Evolutionary conservation across 1,140 invertebrate species (phyloP).

Genomic region (Diachasma alloeum): DNA sequence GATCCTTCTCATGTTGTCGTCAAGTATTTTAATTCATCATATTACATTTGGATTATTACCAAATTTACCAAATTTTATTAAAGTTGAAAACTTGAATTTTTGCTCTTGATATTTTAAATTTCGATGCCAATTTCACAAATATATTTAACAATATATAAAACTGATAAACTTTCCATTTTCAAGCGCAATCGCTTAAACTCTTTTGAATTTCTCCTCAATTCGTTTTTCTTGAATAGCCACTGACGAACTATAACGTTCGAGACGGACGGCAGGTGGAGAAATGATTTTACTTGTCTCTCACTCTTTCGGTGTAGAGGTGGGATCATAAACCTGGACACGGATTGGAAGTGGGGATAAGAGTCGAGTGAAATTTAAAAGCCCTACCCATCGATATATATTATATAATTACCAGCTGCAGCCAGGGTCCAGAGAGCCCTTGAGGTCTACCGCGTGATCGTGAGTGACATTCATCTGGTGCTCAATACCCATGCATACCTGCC

Average conservation of each 20-base stretch:
- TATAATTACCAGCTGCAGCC: too few species aligned
- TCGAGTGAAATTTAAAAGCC: constrained; percentile 28
- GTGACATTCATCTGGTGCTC: not conserved
- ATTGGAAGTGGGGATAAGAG: constrained; percentile 6
- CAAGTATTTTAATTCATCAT: too few species aligned
- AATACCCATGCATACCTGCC: too few species aligned
- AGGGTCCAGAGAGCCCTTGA: not conserved
- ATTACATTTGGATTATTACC: not conserved
- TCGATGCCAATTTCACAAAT: not conserved
- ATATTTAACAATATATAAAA: not conserved
- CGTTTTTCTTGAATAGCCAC: not conserved
- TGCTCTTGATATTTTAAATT: not conserved
- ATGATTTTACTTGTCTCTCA: constrained; percentile 43
- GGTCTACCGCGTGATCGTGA: not conserved
- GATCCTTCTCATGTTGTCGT: not conserved
- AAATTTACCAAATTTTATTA: too few species aligned
- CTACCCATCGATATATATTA: not conserved
- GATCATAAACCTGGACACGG: not conserved
- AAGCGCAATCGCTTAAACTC: not conserved
- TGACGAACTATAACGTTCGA: constrained; percentile 14
- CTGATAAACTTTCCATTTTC: not conserved
- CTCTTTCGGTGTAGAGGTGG: not conserved
- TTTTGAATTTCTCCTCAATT: not conserved
- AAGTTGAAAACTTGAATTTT: not conserved
- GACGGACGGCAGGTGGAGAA: constrained; percentile 45